Evolutionary conservation across 37 sponge, comb jelly and placozoan genomes (phyloP).

Genomic region (Halisarca cf. caerulea): DNA sequence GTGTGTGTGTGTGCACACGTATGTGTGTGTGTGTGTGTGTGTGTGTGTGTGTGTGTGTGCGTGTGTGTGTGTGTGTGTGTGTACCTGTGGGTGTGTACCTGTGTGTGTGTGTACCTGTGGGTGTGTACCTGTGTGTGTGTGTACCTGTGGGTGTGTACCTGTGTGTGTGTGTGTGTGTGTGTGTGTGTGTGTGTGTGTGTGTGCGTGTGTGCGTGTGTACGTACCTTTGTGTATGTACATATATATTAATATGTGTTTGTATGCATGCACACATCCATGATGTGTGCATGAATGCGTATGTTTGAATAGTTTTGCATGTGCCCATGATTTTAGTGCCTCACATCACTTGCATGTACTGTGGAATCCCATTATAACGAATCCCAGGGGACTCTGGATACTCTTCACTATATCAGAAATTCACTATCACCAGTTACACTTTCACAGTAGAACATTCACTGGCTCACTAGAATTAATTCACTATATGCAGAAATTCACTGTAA

Average conservation of each 20-base stretch:
- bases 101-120: slow-evolving; percentile 49
- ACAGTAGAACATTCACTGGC: too few species aligned
- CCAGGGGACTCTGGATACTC: too few species aligned
- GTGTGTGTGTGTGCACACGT: slow-evolving; percentile 47
- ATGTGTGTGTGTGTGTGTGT: slow-evolving; percentile 54
- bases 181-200: slow-evolving; percentile 52
- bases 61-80: slow-evolving; percentile 58
- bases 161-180: slow-evolving; percentile 54
- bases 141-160: slow-evolving; percentile 49
- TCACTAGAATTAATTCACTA: too few species aligned
- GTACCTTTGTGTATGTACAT: slow-evolving; percentile 47
- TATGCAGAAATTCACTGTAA: too few species aligned
- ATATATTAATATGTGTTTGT: slow-evolving; percentile 53
- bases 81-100: slow-evolving; percentile 48
- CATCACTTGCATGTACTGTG: too few species aligned
- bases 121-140: slow-evolving; percentile 54
- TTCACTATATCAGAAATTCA: too few species aligned
- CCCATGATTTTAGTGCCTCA: too few species aligned
- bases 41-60: slow-evolving; percentile 55
- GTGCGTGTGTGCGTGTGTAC: slow-evolving; percentile 54
- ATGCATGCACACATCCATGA: too few species aligned
- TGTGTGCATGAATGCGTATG: too few species aligned
- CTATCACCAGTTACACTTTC: too few species aligned
- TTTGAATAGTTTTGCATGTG: too few species aligned
- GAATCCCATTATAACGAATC: too few species aligned